These are phyloP conservation scores for Acrossocheilus wenchowensis DNA, from an alignment of 2,797 vertebrate genomes.

Conservation along the genomic window DNA sequence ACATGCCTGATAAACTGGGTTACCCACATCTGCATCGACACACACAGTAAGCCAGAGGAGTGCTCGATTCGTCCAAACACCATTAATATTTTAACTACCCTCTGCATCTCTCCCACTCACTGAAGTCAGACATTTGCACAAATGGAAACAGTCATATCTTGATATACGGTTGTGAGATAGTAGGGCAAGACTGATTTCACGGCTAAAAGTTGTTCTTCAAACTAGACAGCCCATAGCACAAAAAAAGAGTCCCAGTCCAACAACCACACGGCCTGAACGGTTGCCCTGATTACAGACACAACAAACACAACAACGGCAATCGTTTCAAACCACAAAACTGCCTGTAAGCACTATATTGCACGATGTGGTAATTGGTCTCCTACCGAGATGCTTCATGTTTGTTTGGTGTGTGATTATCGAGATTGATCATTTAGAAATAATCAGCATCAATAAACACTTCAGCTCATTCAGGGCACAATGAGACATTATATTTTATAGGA, in stretches of 20 bases:
- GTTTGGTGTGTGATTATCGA: neutral
- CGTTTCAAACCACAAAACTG: neutral
- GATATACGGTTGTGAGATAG: neutral
- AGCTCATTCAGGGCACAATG: neutral
- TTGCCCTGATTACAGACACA: slow-evolving; percentile 11
- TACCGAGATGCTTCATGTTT: neutral
- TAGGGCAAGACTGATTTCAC: neutral
- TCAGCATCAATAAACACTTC: neutral
- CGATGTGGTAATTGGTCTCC: slow-evolving; percentile 5
- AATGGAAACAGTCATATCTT: neutral
- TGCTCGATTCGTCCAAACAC: slow-evolving; percentile 19
- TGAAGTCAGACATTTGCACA: neutral
- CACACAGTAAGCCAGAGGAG: slow-evolving; percentile 2
- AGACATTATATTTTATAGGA: neutral
- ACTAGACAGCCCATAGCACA: neutral
- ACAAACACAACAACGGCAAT: neutral
- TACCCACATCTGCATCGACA: slow-evolving; percentile 20
- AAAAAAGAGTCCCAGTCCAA: neutral
- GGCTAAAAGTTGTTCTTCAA: neutral
- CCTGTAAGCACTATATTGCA: neutral
- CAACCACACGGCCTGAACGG: neutral
- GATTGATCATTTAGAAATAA: slow-evolving; percentile 25
- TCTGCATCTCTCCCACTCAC: neutral
- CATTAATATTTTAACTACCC: slow-evolving; percentile 27
- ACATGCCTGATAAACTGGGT: slow-evolving; percentile 29